phyloP scores from a whole-genome alignment of 2,113 vertebrate genomes.

The Podarcis cretensis region DNA sequence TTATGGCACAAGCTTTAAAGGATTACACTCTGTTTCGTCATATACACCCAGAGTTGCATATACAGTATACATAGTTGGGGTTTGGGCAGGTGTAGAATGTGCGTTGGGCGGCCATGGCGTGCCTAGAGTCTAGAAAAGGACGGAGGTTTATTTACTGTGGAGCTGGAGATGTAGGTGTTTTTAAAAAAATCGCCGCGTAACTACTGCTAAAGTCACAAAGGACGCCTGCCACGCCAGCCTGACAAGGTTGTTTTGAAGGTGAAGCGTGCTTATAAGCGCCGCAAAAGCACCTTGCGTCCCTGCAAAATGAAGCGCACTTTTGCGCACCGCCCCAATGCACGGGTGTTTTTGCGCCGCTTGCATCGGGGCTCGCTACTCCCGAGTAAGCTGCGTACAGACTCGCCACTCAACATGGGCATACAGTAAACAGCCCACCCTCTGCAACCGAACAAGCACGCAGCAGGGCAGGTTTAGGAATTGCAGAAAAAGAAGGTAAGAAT shows the following conservation, averaged over 20 bases:
- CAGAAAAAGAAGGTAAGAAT: not conserved
- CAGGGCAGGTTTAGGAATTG: not conserved
- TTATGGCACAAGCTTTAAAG: no score
- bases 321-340: not conserved
- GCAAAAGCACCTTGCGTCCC: not conserved
- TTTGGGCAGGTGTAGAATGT: no score
- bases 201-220: not conserved
- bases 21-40: no score
- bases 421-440: no score
- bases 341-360: not conserved
- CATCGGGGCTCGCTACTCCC: not conserved
- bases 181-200: not conserved
- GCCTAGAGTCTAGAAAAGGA: not conserved
- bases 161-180: not conserved
- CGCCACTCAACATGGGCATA: not conserved
- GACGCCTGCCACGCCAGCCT: not conserved
- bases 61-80: no score
- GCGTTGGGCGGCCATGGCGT: not conserved
- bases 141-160: not conserved
- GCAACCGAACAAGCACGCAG: no score
- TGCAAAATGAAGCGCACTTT: not conserved
- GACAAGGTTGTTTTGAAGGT: not conserved
- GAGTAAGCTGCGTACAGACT: not conserved
- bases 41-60: no score
- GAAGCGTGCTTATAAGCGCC: not conserved